Evolutionary conservation across 2,113 vertebrate species (phyloP), one percentile per base, ranked within the genome.

Genomic region (Halcyon senegalensis): DNA sequence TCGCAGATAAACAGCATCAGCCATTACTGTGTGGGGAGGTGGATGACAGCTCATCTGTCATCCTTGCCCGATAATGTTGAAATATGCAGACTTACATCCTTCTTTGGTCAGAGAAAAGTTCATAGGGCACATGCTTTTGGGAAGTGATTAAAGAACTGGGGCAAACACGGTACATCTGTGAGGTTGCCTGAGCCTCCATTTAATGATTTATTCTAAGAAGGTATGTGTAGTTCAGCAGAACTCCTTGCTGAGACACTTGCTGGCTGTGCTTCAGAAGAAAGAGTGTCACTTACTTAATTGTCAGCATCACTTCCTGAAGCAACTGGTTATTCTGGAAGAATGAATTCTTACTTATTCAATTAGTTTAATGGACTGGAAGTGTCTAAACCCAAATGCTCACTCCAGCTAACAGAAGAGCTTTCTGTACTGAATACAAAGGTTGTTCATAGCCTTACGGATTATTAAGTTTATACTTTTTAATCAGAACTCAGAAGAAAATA

Each of bases 351-450:
- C 95, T 89, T 93, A 93, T 92, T 95, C 85, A 79, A 96, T 97
- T 94, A 96, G 81, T 48, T 89, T 93, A 96, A 97, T 97, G 90
- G 93, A 67, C 84, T 82, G 84, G 84, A 95, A 95, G 88, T 90
- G 66, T 87, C 77, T 95, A 81, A 91, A 93, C 75, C 84, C 60
- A 93, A 94, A 70, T 93, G 80, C 68, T 92, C 37, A 5, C 81
- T 93, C 51, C 70, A 83, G 85, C 69, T 83, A 78, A 53, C 75
- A 87, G 96, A 89, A 89, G 56, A 90, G 83, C 35, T 86, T 86
- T 78, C 87, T 78, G 58, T 85, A 37, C 87, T 90, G 92, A 92
- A 78, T 69, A 89, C 91, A 94, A 96, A 94, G 81, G 81, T 86
- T 94, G 91, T 86, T 97, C 46, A 14, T 44, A 50, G 87, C 67